Evolutionary conservation across 2,888 invertebrate genomes (phyloP), one percentile per base, ranked within the genome.

Genomic region (Caenorhabditis japonica): DNA sequence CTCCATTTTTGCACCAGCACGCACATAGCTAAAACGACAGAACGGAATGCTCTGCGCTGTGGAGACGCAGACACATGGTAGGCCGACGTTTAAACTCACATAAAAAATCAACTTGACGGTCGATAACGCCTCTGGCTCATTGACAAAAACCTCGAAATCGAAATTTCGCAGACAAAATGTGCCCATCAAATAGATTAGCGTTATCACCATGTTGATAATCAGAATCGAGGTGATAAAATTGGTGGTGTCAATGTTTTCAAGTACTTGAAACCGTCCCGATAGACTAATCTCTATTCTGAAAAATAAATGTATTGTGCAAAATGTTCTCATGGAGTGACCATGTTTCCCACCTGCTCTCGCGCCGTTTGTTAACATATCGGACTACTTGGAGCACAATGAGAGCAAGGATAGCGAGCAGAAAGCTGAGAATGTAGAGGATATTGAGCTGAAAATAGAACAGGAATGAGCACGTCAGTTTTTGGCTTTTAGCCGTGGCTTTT

Each of bases 211-310:
- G 25, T 66, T 66, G 25, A 58, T 55, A 5, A 55, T 33, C 23
- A 73, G 39, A 36, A 73, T 73, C 8, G 61, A 55, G 4, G 73
- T 52, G 23, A 60, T 60, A 21, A 73, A 73, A 17, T 49, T 66
- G 19, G 73, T 73, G 7, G 73, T 73, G 25, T 58, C 56, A 33
- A 73, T 66, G 44, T 73, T 73, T 21, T 73, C 73, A 13, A 56
- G 38, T 8, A 60, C 46, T 56, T 73, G 73, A 19, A 58, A 73
- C 23, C 66, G 41, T 38, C 60, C 66, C 2, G 73, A 73, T 5
- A 73, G 44, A 15, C 51, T 46, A 5, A 73, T 62, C 17, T 55
- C 66, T 5, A 61, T 53, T 36, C 73, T 72, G 66, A 43, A 66
- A 58, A 8, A 12, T 17, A 23, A 17, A 30, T 2, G 12, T 39